Base-by-base conservation (phyloP, 2,113 vertebrate species). In the Spizaetus ornatus region DNA sequence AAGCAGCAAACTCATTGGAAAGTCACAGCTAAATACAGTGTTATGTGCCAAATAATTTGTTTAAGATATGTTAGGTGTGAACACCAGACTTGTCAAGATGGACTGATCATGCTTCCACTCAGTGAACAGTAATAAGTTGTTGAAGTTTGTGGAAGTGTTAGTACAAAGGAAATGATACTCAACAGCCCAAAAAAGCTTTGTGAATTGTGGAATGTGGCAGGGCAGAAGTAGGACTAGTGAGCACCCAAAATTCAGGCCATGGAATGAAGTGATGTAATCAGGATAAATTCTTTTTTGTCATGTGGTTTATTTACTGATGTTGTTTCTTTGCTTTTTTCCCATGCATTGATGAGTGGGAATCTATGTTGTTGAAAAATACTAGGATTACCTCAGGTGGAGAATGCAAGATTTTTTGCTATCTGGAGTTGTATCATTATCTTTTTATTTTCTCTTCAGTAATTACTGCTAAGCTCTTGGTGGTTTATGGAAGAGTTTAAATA, bases 401-500 rank as follows among this genome's bases (percentile, higher is more conserved):
- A 4, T 32, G 47, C 2, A 9, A 50, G n/a, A 26, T 47, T 53
- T 89, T 93, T 86, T 93, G 59, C 27, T 88, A 1, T 74, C 55
- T 71, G 56, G n/a, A 59, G 29, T 32, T 63, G 31, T 91, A 7
- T 26, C 73, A 38, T 76, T 7, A 0, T 78, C 40, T 53, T 69
- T 40, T 88, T 94, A 63, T 78, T 92, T 97, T 91, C 82, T 92
- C 77, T 72, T 87, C 56, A 79, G 52, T 78, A 91, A 61, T 88
- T 81, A 42, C 38, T 55, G 29, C 40, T 48, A 59, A 91, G 20
- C 13, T 74, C 43, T 95, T 90, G 12, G 23, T 84, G 52, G 50
- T 88, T 94, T 88, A 72, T 81, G 34, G 56, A 91, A 61, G 69
- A 86, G n/a, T 88, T 96, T 81, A 90, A 88, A 90, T 93, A 77